Evolutionary conservation across 2,113 vertebrate species (phyloP), one percentile per base, ranked within the genome.

Genomic region (Leiothrix lutea): DNA sequence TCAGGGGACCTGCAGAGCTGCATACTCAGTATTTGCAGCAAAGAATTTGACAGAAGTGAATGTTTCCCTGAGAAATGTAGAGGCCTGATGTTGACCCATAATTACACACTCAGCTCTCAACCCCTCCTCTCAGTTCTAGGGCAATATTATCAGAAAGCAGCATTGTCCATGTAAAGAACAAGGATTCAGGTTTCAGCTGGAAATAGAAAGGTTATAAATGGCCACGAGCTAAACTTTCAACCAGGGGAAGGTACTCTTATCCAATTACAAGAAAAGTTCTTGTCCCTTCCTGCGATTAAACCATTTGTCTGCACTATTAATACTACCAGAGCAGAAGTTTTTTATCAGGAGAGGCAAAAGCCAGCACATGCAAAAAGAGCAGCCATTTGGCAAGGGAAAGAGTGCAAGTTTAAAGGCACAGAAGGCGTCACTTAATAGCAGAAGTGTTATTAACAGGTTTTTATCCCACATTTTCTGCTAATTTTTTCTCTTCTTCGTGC

Each of bases 181-280:
- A 62, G 44, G 84, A 79, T 73, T 95, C 81, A 58, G 62, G 48
- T 94, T 94, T 82, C 85, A 92, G 62, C 33, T 95, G 74, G 69
- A 96, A 93, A 95, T 62, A 91, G 93, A 79, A 90, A 85, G 20
- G 45, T 80, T 95, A 94, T 88, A 94, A 92, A 85, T 36, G 71
- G 58, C 62, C 79, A 90, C 74, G 70, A 82, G 70, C 62, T 95
- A 82, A 91, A 93, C 58, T 82, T 90, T 48, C 78, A 86, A 36
- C 20, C 51, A 88, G 36, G 44, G 40, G 35, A 82, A 91, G 78
- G 91, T 38, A 38, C 62, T 66, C 58, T 69, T 79, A 87, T 64
- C 74, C 71, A 86, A 24, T 70, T 79, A 82, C 71, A 73, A 31
- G 29, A 86, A 85, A 92, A 86, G 26, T 83, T 77, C 62, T 92